Percentiles rank a stretch among this genome's conserved stretches.
phyloP scores from a whole-genome alignment of 1,140 invertebrate species.

The Trialeurodes vaporariorum region DNA sequence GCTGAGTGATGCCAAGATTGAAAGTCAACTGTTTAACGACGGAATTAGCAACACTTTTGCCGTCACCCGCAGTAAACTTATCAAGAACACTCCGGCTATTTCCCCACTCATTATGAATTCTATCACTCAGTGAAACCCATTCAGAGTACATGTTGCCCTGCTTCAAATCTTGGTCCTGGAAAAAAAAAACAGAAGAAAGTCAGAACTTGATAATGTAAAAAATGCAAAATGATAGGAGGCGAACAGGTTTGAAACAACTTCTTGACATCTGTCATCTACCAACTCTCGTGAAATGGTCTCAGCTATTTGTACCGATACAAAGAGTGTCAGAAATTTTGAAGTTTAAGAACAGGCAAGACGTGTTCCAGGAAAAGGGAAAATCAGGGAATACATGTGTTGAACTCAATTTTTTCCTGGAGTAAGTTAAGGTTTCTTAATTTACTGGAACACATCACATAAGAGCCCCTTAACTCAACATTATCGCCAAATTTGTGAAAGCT shows the following conservation, averaged over 20 bases:
- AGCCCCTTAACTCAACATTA: no score
- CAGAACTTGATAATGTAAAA: constrained; percentile 12
- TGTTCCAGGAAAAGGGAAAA: no score
- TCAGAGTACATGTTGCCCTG: constrained; percentile 69
- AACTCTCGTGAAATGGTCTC: no score
- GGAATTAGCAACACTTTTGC: constrained; percentile 68
- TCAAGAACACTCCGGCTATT: constrained; percentile 68
- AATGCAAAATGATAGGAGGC: neutral
- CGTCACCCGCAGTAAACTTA: constrained; percentile 62
- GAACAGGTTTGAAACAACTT: constrained; percentile 9
- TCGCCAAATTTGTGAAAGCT: no score
- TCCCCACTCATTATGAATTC: constrained; percentile 50
- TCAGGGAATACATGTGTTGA: no score
- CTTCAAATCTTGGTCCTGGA: constrained; percentile 35
- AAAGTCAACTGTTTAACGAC: constrained; percentile 68
- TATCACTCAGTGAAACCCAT: constrained; percentile 63
- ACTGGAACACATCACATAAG: no score
- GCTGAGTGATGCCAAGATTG: constrained; percentile 61
- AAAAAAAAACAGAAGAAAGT: constrained; percentile 6
- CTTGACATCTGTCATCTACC: neutral
- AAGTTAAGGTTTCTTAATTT: no score
- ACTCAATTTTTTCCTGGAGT: no score
- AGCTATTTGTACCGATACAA: no score
- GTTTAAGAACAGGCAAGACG: no score
- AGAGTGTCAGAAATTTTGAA: no score